Evolutionary conservation across 2,113 vertebrate species (phyloP), one percentile per base, ranked within the genome.

Genomic region (Garra rufa): DNA sequence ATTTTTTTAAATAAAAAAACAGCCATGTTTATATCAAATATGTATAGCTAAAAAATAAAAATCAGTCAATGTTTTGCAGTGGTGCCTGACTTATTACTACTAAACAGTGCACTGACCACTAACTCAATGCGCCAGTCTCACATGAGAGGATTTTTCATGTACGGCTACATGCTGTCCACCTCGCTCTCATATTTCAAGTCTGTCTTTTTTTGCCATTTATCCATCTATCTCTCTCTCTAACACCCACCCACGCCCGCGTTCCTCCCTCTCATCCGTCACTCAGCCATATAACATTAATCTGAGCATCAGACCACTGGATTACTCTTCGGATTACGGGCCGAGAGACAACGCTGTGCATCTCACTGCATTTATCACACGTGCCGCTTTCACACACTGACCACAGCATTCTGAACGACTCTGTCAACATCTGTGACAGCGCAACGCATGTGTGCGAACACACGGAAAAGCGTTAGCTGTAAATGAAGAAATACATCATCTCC

Each of bases 281-380:
- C 87, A 81, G 85, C 87, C 89, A 88, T 89, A 90, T 89, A 90
- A 90, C 91, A 91, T 93, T 95, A 94, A 94, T 94, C 93, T 94
- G 91, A 93, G 89, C 93, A 94, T 93, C 92, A 93, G 89, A 89
- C 86, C 86, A 28, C 86, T 91, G 93, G 94, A 95, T 95, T 95
- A 95, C 93, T 93, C 89, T 69, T 85, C 34, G 91, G 94, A 94
- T 94, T 94, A 94, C 89, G 92, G 93, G 93, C 89, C 89, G 89
- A 94, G 90, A 94, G 82, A 90, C 91, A 92, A 91, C 88, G 86
- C 87, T 80, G 87, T 89, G 88, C 81, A 85, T 85, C 78, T 50
- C 9, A 46, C 77, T 69, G 71, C 13, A 83, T 75, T 87, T 75
- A 77, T 77, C 43, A 81, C 59, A 63, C 41, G 57, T 63, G 57